A percentile compares a stretch with the other conserved stretches of the same genome.
Conservation (phyloP, 2,888 invertebrate genomes). For the Dolomedes plantarius region DNA sequence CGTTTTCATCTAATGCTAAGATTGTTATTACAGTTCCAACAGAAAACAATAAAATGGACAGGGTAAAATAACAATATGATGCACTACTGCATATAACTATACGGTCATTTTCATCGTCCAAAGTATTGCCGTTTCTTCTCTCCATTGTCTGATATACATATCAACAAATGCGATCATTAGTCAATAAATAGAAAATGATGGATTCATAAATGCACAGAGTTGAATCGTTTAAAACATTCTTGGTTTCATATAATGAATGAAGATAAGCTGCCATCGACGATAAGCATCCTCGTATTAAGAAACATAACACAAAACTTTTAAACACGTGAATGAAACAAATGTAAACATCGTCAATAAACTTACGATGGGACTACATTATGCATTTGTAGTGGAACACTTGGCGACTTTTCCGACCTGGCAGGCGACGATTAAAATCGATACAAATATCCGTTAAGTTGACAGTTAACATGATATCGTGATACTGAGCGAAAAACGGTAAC, state of each 20-base stretch:
- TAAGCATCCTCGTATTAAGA: background rate
- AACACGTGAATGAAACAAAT: background rate
- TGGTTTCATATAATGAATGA: too few relatives aligned
- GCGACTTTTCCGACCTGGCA: too few relatives aligned
- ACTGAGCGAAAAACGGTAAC: too few relatives aligned
- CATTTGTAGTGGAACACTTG: too few relatives aligned
- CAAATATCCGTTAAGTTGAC: too few relatives aligned
- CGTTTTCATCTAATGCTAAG: slow-evolving; percentile 71
- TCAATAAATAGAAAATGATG: background rate
- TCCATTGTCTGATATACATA: slow-evolving; percentile 46
- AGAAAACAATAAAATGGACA: slow-evolving; percentile 73
- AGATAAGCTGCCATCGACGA: background rate
- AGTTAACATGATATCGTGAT: too few relatives aligned
- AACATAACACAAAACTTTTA: background rate
- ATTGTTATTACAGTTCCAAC: slow-evolving; percentile 73
- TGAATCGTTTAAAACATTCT: too few relatives aligned
- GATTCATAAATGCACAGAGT: too few relatives aligned
- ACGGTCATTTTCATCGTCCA: slow-evolving; percentile 53
- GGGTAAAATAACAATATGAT: slow-evolving; percentile 73
- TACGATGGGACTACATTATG: background rate
- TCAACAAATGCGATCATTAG: background rate
- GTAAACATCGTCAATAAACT: background rate
- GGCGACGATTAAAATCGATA: too few relatives aligned
- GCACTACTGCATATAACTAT: slow-evolving; percentile 72
- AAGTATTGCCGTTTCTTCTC: slow-evolving; percentile 41